These are phyloP conservation scores for Jacana jacana DNA, from an alignment of 2,113 vertebrate genomes.

Conservation along the genomic window DNA sequence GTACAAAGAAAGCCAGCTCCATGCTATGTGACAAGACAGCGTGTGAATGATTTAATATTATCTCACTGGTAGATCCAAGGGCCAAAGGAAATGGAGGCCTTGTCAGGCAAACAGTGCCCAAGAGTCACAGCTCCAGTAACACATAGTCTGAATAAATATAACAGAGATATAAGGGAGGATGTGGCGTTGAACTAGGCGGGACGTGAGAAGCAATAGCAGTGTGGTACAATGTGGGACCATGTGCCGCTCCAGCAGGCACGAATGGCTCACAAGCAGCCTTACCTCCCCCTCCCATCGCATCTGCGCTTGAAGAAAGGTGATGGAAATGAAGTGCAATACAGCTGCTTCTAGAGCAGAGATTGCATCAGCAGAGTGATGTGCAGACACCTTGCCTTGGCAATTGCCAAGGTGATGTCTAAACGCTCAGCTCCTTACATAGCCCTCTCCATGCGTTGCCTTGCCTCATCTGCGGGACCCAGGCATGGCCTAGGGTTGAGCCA, in stretches of 20 bases:
- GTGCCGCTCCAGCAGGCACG: background rate
- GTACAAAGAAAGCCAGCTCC: background rate
- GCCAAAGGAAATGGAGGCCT: background rate
- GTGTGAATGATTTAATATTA: background rate
- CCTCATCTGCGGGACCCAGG: background rate
- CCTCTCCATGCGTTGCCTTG: fast-evolving
- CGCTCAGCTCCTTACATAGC: background rate
- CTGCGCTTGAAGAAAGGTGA: background rate
- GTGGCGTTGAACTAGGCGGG: background rate
- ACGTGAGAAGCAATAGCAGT: background rate
- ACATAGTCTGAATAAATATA: background rate
- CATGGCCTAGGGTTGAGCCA: fast-evolving
- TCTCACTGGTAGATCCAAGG: background rate
- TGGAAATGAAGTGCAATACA: background rate
- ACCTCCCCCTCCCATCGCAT: background rate
- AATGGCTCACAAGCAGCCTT: background rate
- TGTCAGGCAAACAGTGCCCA: background rate
- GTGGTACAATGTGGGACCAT: background rate
- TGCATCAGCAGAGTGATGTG: background rate
- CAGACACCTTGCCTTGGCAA: background rate
- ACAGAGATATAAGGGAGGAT: background rate
- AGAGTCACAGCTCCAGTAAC: background rate
- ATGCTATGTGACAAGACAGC: background rate
- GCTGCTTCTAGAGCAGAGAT: background rate
- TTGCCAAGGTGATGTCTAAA: background rate